A percentile compares a stretch with the other conserved stretches of the same genome.
Evolutionary conservation across 2,888 invertebrate genomes (phyloP).

Genomic region (Acanthosepion lycidas): DNA sequence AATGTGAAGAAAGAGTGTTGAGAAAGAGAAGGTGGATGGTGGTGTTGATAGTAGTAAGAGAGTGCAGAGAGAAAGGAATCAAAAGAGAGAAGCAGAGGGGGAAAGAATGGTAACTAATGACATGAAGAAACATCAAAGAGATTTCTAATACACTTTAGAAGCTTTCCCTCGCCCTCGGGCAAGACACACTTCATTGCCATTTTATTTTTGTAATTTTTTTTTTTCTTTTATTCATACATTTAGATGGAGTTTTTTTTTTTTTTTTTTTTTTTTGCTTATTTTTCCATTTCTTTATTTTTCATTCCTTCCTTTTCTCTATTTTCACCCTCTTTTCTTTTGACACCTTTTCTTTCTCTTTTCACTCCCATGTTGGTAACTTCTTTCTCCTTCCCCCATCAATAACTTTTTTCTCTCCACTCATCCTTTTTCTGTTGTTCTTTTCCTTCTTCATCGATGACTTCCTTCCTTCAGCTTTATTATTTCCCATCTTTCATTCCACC

Average conservation of each 20-base stretch:
- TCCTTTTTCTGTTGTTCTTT: background rate
- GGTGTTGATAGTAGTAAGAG: too few relatives aligned
- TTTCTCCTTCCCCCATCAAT: background rate
- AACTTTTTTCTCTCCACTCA: background rate
- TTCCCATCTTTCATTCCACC: background rate
- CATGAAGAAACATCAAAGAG: background rate
- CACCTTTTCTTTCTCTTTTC: background rate
- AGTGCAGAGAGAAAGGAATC: too few relatives aligned
- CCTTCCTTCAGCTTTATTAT: background rate
- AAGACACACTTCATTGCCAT: too few relatives aligned
- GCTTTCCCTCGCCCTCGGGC: too few relatives aligned
- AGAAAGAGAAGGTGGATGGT: background rate
- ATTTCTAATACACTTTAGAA: too few relatives aligned
- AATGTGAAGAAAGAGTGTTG: background rate
- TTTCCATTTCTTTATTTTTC: background rate
- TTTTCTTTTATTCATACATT: background rate
- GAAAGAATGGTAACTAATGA: conserved; percentile 2
- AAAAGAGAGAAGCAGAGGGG: background rate
- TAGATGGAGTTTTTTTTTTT: background rate
- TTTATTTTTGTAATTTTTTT: background rate
- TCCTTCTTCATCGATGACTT: background rate
- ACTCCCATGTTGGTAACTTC: background rate
- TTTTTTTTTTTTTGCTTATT: background rate
- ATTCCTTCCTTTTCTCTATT: background rate
- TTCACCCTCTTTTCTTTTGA: background rate